Conservation (phyloP, 2,113 vertebrate species). For the Sebastes schlegelii region DNA sequence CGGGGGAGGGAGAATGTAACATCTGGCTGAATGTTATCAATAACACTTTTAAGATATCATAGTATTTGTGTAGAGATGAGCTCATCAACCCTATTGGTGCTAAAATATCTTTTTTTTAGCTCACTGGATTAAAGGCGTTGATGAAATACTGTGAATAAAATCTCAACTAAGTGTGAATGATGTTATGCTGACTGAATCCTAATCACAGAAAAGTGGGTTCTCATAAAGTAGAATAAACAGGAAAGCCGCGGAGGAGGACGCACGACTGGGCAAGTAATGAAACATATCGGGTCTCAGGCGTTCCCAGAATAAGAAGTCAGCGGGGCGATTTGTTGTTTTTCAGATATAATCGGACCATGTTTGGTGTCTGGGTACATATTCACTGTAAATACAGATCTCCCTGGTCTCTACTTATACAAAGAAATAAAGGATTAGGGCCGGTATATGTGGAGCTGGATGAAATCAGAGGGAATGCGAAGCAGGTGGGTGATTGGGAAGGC, state of each 20-base stretch:
- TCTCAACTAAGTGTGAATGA: not conserved
- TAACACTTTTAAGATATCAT: too few species aligned
- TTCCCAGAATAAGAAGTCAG: constrained; percentile 29
- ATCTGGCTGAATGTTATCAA: too few species aligned
- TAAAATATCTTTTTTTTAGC: not conserved
- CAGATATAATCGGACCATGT: not conserved
- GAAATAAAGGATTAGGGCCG: not conserved
- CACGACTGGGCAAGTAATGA: constrained; percentile 25
- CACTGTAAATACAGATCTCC: not conserved
- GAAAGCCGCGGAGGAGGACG: not conserved
- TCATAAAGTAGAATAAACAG: not conserved
- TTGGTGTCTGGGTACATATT: not conserved
- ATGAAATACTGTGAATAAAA: not conserved
- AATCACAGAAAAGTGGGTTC: not conserved
- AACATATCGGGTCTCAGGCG: not conserved
- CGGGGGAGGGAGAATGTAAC: too few species aligned
- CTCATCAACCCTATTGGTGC: not conserved
- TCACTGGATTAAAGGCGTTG: not conserved
- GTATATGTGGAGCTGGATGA: not conserved
- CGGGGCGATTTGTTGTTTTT: not conserved
- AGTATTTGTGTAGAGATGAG: not conserved
- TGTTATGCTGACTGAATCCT: not conserved
- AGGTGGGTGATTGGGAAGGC: not conserved
- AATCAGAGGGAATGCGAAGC: not conserved
- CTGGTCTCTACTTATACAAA: not conserved